A percentile compares a stretch with the other conserved stretches of the same genome.
Evolutionary conservation across 1,140 invertebrate genomes (phyloP).

Genomic region (Polypedilum vanderplanki): DNA sequence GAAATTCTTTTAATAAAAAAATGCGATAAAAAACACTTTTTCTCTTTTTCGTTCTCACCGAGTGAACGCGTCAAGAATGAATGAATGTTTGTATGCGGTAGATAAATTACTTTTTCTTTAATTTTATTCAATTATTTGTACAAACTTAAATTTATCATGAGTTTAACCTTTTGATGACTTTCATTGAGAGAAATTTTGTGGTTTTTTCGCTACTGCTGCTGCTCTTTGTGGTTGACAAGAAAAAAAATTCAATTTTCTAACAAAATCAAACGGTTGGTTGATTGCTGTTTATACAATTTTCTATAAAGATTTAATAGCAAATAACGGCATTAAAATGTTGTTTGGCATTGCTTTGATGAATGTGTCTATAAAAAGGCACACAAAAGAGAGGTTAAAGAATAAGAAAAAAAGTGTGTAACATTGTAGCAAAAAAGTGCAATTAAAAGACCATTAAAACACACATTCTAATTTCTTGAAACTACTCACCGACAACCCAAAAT

Average conservation of each 20-base stretch:
- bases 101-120: too few relatives aligned
- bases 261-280: not conserved
- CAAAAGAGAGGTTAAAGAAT: not conserved
- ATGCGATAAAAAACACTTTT: too few relatives aligned
- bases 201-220: too few relatives aligned
- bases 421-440: not conserved
- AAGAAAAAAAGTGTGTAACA: not conserved
- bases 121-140: too few relatives aligned
- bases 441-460: conserved; percentile 14
- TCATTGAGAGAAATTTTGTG: too few relatives aligned
- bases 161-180: too few relatives aligned
- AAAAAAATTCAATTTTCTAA: not conserved
- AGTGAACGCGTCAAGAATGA: too few relatives aligned
- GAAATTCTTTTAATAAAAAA: not conserved
- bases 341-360: not conserved
- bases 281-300: conserved; percentile 5
- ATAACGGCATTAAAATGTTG: not conserved
- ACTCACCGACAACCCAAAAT: too few relatives aligned
- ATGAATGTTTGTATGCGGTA: too few relatives aligned
- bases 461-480: not conserved
- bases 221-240: not conserved
- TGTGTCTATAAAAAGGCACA: not conserved
- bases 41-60: too few relatives aligned
- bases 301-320: not conserved
- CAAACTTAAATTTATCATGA: too few relatives aligned